These are phyloP conservation scores for Latrodectus geometricus DNA, from an alignment of 1,140 invertebrate species.

Conservation along the genomic window DNA sequence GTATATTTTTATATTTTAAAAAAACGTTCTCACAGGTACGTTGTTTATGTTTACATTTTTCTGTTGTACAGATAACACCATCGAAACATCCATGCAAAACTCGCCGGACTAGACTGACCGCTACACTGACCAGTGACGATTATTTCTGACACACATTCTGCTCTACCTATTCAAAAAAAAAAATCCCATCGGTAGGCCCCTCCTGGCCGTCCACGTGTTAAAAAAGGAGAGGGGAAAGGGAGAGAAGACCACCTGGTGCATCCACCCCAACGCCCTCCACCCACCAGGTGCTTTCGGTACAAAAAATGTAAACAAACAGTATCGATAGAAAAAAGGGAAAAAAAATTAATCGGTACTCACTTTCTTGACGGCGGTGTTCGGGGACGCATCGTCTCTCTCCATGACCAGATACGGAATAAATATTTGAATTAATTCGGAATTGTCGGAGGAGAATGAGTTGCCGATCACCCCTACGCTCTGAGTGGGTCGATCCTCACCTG, in stretches of 20 bases:
- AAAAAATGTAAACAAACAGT: slow-evolving; percentile 21
- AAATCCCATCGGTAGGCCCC: background rate
- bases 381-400: slow-evolving; percentile 27
- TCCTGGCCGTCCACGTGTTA: slow-evolving; percentile 31
- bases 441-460: background rate
- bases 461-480: slow-evolving; percentile 25
- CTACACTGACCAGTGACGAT: background rate
- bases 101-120: background rate
- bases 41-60: no score
- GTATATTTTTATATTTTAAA: no score
- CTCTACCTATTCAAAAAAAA: background rate
- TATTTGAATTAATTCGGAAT: background rate
- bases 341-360: slow-evolving; percentile 2
- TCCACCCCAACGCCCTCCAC: background rate
- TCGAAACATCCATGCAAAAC: no score
- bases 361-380: slow-evolving; percentile 34
- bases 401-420: slow-evolving; percentile 12
- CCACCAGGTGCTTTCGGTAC: background rate
- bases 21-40: no score
- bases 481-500: slow-evolving; percentile 43
- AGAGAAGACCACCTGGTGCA: slow-evolving; percentile 8
- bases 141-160: slow-evolving; percentile 19
- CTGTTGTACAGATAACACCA: no score
- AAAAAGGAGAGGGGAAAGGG: background rate
- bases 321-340: background rate